Evolutionary conservation across 2,888 invertebrate genomes (phyloP).

Genomic region (Eugnorisma glareosa): DNA sequence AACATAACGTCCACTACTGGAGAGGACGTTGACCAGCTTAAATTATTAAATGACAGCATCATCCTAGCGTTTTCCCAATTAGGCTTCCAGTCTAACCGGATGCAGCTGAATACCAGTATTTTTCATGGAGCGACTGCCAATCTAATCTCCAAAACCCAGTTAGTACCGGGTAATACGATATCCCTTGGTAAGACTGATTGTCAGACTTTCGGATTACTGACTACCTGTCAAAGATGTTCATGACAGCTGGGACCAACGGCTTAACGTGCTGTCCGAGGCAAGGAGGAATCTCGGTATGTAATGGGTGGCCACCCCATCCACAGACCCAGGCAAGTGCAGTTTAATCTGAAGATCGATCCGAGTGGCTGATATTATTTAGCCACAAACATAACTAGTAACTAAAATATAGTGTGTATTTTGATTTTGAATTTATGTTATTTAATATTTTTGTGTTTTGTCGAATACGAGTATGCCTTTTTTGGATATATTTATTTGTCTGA

Average conservation of each 20-base stretch:
- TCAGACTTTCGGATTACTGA: not conserved
- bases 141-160: too few species aligned
- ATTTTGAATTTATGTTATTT: too few species aligned
- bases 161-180: not conserved
- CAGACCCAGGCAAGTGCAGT: not conserved
- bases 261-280: not conserved
- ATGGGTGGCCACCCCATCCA: not conserved
- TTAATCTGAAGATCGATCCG: not conserved
- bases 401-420: too few species aligned
- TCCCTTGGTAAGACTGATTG: not conserved
- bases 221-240: not conserved
- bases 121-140: too few species aligned
- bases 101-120: too few species aligned
- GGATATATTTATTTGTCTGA: too few species aligned
- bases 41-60: not conserved
- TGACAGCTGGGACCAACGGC: not conserved
- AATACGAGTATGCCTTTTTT: too few species aligned
- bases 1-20: not conserved
- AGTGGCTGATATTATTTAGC: not conserved
- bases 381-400: not conserved
- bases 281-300: not conserved
- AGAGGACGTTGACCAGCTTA: not conserved
- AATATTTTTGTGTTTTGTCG: too few species aligned
- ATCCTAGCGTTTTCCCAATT: not conserved
- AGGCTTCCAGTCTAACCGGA: too few species aligned